phyloP scores from a whole-genome alignment of 1,140 invertebrate genomes.

The Cyrtorhinus lividipennis region DNA sequence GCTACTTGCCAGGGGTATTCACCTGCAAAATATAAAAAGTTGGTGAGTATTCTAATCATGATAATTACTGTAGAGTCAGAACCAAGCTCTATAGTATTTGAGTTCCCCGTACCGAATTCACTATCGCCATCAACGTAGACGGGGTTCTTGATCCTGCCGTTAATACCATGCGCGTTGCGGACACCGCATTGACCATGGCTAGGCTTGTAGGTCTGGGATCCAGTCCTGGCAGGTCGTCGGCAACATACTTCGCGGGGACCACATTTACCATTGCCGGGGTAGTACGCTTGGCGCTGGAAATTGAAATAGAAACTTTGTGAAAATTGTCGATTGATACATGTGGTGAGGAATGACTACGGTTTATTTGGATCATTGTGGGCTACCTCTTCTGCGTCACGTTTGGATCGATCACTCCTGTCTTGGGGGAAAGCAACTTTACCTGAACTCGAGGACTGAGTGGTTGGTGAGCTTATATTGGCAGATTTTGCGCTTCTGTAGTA shows the following conservation, averaged over 20 bases:
- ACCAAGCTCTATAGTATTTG: no score
- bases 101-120: conserved; percentile 70
- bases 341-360: no score
- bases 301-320: no score
- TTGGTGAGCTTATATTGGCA: background rate
- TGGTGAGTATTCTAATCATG: no score
- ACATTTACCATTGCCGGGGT: conserved; percentile 35
- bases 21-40: conserved; percentile 30
- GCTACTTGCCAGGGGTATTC: conserved; percentile 89
- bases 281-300: conserved; percentile 60
- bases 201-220: conserved; percentile 33
- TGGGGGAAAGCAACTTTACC: conserved; percentile 15
- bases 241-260: conserved; percentile 65
- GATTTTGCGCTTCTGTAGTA: conserved; percentile 17
- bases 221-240: conserved; percentile 37
- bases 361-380: no score
- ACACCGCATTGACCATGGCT: conserved; percentile 52
- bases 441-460: conserved; percentile 5
- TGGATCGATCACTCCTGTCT: conserved; percentile 12
- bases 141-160: conserved; percentile 76
- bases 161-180: conserved; percentile 71
- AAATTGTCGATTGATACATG: no score
- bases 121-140: conserved; percentile 74
- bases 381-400: conserved; percentile 16
- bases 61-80: no score